These are phyloP conservation scores for Rutilus rutilus DNA, from an alignment of 2,113 vertebrate species.

Conservation along the genomic window DNA sequence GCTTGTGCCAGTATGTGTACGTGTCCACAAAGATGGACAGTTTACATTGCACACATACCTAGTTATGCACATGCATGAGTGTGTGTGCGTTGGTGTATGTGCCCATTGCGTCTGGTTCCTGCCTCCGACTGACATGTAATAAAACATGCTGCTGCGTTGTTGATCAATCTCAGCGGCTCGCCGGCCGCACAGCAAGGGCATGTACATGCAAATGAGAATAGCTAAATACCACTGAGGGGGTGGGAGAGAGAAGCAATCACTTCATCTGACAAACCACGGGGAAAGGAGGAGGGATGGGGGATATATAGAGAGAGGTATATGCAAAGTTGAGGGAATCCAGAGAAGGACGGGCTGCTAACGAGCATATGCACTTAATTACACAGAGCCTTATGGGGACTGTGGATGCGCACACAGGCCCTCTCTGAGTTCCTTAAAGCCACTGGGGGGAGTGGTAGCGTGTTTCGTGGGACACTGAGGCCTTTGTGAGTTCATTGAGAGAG, in stretches of 20 bases:
- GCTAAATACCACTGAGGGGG: constrained; percentile 90
- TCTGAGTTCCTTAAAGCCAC: not conserved
- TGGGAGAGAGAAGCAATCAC: constrained; percentile 71
- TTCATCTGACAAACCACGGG: constrained; percentile 72
- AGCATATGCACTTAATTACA: constrained; percentile 61
- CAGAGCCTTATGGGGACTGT: constrained; percentile 49
- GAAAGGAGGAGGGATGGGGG: constrained; percentile 60
- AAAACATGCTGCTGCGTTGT: constrained; percentile 90
- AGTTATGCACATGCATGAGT: constrained; percentile 28
- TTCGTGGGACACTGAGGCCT: constrained; percentile 49
- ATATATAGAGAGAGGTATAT: constrained; percentile 58
- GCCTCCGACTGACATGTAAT: constrained; percentile 82
- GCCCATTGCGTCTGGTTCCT: constrained; percentile 73
- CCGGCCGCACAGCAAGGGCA: constrained; percentile 91
- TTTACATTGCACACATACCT: constrained; percentile 28
- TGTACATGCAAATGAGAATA: constrained; percentile 98
- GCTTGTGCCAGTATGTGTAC: constrained; percentile 2
- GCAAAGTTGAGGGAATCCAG: constrained; percentile 59
- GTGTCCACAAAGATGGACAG: not conserved
- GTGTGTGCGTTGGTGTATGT: constrained; percentile 21
- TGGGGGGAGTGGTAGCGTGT: constrained; percentile 3
- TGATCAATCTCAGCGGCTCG: constrained; percentile 91
- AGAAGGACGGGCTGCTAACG: constrained; percentile 56
- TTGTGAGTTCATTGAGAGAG: constrained; percentile 44
- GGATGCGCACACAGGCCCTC: constrained; percentile 5